phyloP scores from a whole-genome alignment of 2,888 invertebrate genomes.

The Hyppa rectilinea region DNA sequence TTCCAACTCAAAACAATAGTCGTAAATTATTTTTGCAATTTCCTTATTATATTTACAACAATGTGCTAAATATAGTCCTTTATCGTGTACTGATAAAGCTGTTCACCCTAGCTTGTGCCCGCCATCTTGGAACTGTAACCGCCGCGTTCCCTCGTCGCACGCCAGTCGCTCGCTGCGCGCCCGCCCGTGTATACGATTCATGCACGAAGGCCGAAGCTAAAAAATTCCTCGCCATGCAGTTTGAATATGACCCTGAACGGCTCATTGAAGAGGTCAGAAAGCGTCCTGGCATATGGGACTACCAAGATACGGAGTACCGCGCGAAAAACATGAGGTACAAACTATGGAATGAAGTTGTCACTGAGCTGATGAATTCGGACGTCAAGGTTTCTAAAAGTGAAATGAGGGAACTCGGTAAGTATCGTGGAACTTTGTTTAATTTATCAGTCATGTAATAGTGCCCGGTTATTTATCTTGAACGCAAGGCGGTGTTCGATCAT shows the following conservation, averaged over 20 bases:
- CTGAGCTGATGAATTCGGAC: slow-evolving; percentile 80
- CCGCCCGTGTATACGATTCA: slow-evolving; percentile 76
- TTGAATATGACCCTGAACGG: slow-evolving; percentile 86
- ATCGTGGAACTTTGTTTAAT: slow-evolving; percentile 26
- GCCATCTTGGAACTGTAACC: slow-evolving; percentile 84
- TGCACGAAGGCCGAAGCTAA: slow-evolving; percentile 28
- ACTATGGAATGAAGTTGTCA: slow-evolving; percentile 84
- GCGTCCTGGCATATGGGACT: slow-evolving; percentile 87
- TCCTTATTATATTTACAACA: slow-evolving; percentile 28
- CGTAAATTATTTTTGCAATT: not conserved
- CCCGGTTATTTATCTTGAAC: slow-evolving; percentile 41
- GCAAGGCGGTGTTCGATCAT: slow-evolving; percentile 10
- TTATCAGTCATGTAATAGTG: slow-evolving; percentile 15
- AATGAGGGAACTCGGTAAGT: slow-evolving; percentile 85
- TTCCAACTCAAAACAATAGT: slow-evolving; percentile 7
- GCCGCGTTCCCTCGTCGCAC: slow-evolving; percentile 82
- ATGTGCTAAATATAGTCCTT: slow-evolving; percentile 52
- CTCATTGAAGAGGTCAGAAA: slow-evolving; percentile 85
- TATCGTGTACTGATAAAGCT: slow-evolving; percentile 53
- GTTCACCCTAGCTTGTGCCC: slow-evolving; percentile 72
- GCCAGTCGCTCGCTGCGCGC: slow-evolving; percentile 86
- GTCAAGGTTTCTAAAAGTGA: slow-evolving; percentile 84
- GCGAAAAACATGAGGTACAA: slow-evolving; percentile 77
- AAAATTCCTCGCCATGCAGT: slow-evolving; percentile 76
- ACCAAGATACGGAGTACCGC: slow-evolving; percentile 80